Base-by-base conservation (phyloP, 2,888 invertebrate species). In the Antheraea yamamai region DNA sequence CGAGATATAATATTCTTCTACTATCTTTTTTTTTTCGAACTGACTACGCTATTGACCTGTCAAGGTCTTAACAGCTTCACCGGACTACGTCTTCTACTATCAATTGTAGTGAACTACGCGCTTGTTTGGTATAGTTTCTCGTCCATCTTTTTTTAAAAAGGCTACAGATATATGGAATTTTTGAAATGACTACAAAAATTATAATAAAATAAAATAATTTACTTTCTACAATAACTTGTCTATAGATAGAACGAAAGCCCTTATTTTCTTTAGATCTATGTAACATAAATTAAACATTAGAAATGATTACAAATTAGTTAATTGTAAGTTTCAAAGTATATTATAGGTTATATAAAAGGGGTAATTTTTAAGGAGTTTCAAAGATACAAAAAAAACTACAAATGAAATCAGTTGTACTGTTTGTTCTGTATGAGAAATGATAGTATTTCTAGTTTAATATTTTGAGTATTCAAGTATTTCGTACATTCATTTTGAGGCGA, bases 101-200 rank as follows among this genome's bases (percentile, higher is more conserved):
- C 18, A 16, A 16, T 6, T 18, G 16, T 2, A 55, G 18, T 52
- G 14, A 52, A 18, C 18, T 20, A 55, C 20, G 55, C 18, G 55
- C 55, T 55, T 23, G 3, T 61, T 61, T 61, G 6, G 30, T 30
- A 14, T 6, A 39, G 18, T 70, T 70, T 39, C 20, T 39, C 70
- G 39, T 39, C 70, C 70, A 39, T 4, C 70, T 20, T 39, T 30
- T 26, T 14, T 1, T 10, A 70, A 70, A 7, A 75, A 77, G 68
- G 77, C 83, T 83, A 83, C 26, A 30, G 77, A 70, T 70, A 70
- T 39, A 70, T n/a, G 4, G 14, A 26, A 70, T 2, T 39, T 39
- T 70, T 20, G 39, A 70, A n/a, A 8, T n/a, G 10, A 70, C 70
- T 70, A 70, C 70, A n/a, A 39, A 20, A 26, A 71, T 30, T 26